phyloP scores from a whole-genome alignment of 35 echinoderm and acorn worm genomes.

The Diadema setosum region DNA sequence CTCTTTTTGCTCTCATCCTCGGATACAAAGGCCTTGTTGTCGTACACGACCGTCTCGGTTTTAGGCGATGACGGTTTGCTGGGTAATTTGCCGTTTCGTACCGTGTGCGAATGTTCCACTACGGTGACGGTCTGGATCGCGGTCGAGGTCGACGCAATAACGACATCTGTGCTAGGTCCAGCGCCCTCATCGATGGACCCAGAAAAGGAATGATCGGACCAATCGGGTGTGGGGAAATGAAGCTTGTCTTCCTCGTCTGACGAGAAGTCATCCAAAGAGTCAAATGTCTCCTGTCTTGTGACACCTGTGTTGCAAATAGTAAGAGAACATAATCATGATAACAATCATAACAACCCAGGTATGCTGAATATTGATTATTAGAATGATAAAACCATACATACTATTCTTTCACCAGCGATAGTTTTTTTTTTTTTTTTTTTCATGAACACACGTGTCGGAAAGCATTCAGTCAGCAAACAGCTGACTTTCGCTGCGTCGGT shows the following conservation, averaged over 20 bases:
- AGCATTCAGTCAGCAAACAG: too few relatives aligned
- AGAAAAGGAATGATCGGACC: constrained; percentile 4
- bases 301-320: background rate
- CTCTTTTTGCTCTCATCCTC: background rate
- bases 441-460: too few relatives aligned
- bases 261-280: constrained; percentile 47
- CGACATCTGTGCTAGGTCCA: background rate
- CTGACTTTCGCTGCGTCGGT: too few relatives aligned
- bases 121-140: background rate
- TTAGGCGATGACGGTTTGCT: background rate
- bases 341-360: too few relatives aligned
- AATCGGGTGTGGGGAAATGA: constrained; percentile 7
- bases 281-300: constrained; percentile 43
- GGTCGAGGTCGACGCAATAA: background rate
- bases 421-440: too few relatives aligned
- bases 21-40: background rate
- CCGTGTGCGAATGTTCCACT: background rate
- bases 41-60: background rate
- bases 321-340: too few relatives aligned
- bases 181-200: constrained; percentile 27
- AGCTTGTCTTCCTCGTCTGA: constrained; percentile 13
- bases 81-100: background rate
- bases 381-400: too few relatives aligned
- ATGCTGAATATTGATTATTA: too few relatives aligned
- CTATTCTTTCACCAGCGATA: too few relatives aligned